Conservation (phyloP, 2,113 vertebrate species). For the Ahaetulla prasina region DNA sequence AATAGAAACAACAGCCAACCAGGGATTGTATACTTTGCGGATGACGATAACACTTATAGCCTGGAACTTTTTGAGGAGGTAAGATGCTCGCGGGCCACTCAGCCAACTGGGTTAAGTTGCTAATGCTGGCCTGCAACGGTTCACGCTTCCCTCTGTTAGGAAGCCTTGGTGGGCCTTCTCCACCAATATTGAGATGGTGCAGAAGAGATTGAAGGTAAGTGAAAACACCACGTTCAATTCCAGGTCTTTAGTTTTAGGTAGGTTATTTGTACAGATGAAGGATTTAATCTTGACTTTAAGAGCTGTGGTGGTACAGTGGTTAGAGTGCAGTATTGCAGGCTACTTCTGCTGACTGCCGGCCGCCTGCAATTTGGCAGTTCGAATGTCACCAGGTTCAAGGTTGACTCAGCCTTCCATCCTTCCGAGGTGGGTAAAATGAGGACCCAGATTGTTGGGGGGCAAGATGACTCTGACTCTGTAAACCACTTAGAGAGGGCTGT, state of each 20-base stretch:
- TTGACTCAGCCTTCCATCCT: too few species aligned
- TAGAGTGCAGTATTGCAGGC: too few species aligned
- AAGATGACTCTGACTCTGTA: too few species aligned
- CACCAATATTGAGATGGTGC: too few species aligned
- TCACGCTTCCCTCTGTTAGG: not conserved
- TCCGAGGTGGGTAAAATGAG: too few species aligned
- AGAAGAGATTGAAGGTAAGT: accelerated
- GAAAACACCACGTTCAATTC: not conserved
- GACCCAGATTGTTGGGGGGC: too few species aligned
- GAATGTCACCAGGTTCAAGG: too few species aligned
- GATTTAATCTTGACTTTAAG: not conserved
- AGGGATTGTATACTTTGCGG: conserved; percentile 93
- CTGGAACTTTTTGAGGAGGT: conserved; percentile 99
- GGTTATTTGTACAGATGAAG: not conserved
- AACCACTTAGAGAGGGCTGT: too few species aligned
- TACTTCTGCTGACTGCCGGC: too few species aligned
- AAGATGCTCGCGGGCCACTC: conserved; percentile 22
- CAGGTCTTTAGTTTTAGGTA: too few species aligned
- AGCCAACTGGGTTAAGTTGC: not conserved
- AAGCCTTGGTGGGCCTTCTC: not conserved
- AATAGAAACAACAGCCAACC: conserved; percentile 87
- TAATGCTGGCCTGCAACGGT: not conserved
- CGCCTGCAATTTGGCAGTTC: too few species aligned
- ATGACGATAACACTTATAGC: conserved; percentile 98
- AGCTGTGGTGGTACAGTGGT: too few species aligned